Evolutionary conservation across 1,140 invertebrate species (phyloP), one percentile per base, ranked within the genome.

Genomic region (Macrotrachela quadricornifera): DNA sequence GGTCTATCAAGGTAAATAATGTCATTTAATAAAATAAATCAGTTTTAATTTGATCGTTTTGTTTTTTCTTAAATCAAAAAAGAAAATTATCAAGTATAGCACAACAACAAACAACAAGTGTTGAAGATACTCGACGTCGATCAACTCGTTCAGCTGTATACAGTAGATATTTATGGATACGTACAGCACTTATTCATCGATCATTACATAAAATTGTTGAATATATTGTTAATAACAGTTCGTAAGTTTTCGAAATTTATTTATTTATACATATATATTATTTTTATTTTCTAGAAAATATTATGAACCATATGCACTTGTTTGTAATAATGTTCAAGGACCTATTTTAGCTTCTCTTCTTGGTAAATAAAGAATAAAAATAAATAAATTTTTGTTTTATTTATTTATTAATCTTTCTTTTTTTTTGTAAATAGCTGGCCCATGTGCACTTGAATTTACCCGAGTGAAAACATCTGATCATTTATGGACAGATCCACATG

Each of bases 381-480:
- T 4, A 4, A 2, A 30, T 30, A 2, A 4, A 8, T 30, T 30
- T 30, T 2, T 4, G 2, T 30, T 30, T 2, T 30, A 30, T 4
- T 30, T 4, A 4, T 30, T 2, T 30, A 30, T 30, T 30, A 30
- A 30, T n/a, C n/a, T n/a, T n/a, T n/a, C n/a, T n/a, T n/a, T n/a
- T n/a, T n/a, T n/a, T n/a, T n/a, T n/a, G 8, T 30, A 30, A 54
- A 67, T 91, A n/a, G 75, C 88, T 54, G 86, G 86, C 16, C 85
- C 86, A 1, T 91, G 85, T 67, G 84, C 85, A 10, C 68, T 91
- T 57, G 86, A 91, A 61, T 91, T 82, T 66, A 83, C 82, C 1
- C 78, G 81, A 55, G 81, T 84, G 60, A 85, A 86, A 64, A 85
- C 82, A 10, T 56, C 79, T 15, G 83, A 86, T 65, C 82, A 85